A percentile compares a stretch with the other conserved stretches of the same genome.
These are phyloP conservation scores for Eristalis intricaria DNA, from an alignment of 2,888 invertebrate species.

Conservation along the genomic window DNA sequence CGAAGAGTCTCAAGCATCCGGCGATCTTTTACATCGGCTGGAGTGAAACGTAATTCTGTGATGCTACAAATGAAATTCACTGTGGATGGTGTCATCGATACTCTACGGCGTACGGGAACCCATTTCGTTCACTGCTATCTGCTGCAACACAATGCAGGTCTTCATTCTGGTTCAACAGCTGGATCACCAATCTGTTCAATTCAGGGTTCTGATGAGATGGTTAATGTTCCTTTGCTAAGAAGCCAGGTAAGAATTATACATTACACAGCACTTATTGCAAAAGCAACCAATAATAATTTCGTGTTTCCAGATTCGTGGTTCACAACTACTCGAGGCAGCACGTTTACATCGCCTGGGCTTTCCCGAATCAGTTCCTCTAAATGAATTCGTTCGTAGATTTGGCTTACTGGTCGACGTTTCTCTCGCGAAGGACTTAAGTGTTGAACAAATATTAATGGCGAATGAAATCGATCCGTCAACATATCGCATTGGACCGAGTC, in stretches of 20 bases:
- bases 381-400: constrained; percentile 94
- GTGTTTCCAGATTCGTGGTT: constrained; percentile 92
- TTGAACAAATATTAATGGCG: constrained; percentile 91
- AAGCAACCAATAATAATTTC: constrained; percentile 46
- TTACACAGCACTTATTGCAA: not conserved
- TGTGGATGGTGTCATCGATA: constrained; percentile 94
- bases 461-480: constrained; percentile 92
- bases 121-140: constrained; percentile 94
- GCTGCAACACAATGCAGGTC: constrained; percentile 89
- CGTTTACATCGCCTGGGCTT: constrained; percentile 96
- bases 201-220: constrained; percentile 81
- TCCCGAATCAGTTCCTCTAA: constrained; percentile 93
- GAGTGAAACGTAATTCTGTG: constrained; percentile 90
- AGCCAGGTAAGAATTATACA: constrained; percentile 86
- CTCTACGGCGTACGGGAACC: constrained; percentile 91
- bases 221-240: constrained; percentile 93
- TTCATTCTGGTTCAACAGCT: constrained; percentile 78
- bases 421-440: constrained; percentile 82
- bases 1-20: constrained; percentile 95
- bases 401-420: constrained; percentile 82
- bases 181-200: constrained; percentile 79
- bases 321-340: constrained; percentile 93
- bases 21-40: constrained; percentile 91
- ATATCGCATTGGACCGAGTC: constrained; percentile 95
- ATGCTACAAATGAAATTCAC: constrained; percentile 91